Evolutionary conservation across 2,888 invertebrate genomes (phyloP).

Genomic region (Rhagium mordax): DNA sequence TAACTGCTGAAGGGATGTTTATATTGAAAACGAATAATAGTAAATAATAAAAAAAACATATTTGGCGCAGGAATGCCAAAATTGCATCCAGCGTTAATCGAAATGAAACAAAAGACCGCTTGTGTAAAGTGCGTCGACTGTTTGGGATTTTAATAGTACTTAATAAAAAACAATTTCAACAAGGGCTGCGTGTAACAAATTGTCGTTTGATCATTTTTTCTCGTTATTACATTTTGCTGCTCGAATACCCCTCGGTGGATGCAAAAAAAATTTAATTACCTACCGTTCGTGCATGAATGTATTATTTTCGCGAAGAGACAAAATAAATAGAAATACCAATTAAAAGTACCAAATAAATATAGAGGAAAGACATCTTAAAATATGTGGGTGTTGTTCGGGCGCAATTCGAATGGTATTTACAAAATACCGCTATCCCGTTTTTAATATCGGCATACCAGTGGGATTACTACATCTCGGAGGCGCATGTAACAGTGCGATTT

Average conservation of each 20-base stretch:
- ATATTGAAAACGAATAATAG: too few relatives aligned
- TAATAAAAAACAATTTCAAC: not conserved
- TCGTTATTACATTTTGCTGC: not conserved
- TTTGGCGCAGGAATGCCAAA: not conserved
- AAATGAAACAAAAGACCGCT: too few relatives aligned
- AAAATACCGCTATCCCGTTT: not conserved
- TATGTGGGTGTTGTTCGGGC: not conserved
- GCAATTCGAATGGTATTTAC: not conserved
- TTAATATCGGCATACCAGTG: not conserved
- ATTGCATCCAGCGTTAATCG: not conserved
- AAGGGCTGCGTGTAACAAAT: not conserved
- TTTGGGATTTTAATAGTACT: not conserved
- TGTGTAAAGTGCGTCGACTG: not conserved
- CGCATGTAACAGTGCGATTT: conserved; percentile 20
- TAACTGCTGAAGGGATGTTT: too few relatives aligned
- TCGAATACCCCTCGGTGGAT: not conserved
- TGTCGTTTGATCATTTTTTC: not conserved
- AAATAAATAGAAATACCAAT: not conserved
- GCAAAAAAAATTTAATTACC: not conserved
- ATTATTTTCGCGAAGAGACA: not conserved
- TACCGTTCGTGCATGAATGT: not conserved
- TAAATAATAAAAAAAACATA: too few relatives aligned
- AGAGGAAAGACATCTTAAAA: not conserved
- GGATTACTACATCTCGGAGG: conserved; percentile 1
- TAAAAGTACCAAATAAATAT: not conserved